These are phyloP conservation scores for Chionis minor DNA, from an alignment of 2,113 vertebrate species.

Conservation along the genomic window DNA sequence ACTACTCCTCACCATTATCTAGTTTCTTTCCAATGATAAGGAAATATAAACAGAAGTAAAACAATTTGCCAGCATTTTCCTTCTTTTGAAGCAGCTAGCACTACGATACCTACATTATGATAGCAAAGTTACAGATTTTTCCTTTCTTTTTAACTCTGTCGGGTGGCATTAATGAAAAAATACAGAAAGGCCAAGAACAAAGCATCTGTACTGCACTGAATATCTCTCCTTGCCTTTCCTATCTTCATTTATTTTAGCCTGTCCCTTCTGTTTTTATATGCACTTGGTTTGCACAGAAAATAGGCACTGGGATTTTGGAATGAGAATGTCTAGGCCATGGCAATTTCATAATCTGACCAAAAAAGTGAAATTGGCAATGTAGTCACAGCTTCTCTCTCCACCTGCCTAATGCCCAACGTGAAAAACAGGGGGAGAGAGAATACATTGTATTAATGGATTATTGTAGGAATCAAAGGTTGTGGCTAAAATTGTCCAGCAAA, in stretches of 20 bases:
- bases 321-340: not conserved
- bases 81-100: not conserved
- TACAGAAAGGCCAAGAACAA: not conserved
- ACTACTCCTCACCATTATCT: not conserved
- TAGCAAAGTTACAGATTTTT: not conserved
- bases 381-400: not conserved
- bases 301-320: not conserved
- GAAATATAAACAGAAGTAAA: not conserved
- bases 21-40: not conserved
- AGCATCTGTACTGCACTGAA: not conserved
- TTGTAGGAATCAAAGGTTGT: not conserved
- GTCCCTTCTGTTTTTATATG: not conserved
- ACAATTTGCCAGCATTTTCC: not conserved
- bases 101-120: not conserved
- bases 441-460: not conserved
- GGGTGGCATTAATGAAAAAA: not conserved
- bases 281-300: not conserved
- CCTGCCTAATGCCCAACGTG: not conserved
- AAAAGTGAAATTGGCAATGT: not conserved
- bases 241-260: not conserved
- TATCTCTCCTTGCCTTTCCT: not conserved
- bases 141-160: not conserved
- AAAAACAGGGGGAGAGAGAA: not conserved
- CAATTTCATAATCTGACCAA: not conserved
- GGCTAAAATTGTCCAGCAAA: constrained; percentile 1